These are phyloP conservation scores for Muscicapa comitata DNA, from an alignment of 2,797 vertebrate genomes.

Conservation along the genomic window DNA sequence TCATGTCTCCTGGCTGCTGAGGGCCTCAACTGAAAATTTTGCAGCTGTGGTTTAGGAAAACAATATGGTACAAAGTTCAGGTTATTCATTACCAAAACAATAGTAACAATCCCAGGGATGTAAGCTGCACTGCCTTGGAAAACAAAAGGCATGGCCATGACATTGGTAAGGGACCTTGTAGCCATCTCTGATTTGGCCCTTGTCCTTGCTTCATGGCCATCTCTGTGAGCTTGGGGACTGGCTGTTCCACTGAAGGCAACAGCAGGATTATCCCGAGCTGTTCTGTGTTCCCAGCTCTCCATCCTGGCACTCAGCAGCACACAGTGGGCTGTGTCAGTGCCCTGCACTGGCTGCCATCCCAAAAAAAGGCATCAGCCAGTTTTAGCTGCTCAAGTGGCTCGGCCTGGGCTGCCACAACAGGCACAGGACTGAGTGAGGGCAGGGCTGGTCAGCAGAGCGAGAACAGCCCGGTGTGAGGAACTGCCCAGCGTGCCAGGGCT, in stretches of 20 bases:
- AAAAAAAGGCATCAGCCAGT: not conserved
- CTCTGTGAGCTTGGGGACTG: not conserved
- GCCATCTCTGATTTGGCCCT: not conserved
- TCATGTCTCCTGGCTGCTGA: not conserved
- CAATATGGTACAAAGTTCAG: not conserved
- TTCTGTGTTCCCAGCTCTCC: not conserved
- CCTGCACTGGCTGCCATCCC: not conserved
- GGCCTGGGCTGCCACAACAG: not conserved
- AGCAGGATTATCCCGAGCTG: not conserved
- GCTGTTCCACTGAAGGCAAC: not conserved
- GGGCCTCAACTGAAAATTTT: not conserved
- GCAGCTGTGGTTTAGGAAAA: not conserved
- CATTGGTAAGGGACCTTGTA: not conserved
- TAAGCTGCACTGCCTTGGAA: not conserved
- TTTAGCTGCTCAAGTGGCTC: not conserved
- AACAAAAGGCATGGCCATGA: not conserved
- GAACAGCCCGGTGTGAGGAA: fast-evolving
- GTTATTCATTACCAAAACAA: not conserved
- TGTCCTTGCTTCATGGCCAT: not conserved
- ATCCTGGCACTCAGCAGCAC: fast-evolving
- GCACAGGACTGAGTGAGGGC: fast-evolving
- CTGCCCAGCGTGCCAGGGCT: fast-evolving
- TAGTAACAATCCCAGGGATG: not conserved
- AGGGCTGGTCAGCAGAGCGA: not conserved
- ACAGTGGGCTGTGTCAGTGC: fast-evolving